These are phyloP conservation scores for Dolomedes plantarius DNA, from an alignment of 2,888 invertebrate genomes.

Conservation along the genomic window DNA sequence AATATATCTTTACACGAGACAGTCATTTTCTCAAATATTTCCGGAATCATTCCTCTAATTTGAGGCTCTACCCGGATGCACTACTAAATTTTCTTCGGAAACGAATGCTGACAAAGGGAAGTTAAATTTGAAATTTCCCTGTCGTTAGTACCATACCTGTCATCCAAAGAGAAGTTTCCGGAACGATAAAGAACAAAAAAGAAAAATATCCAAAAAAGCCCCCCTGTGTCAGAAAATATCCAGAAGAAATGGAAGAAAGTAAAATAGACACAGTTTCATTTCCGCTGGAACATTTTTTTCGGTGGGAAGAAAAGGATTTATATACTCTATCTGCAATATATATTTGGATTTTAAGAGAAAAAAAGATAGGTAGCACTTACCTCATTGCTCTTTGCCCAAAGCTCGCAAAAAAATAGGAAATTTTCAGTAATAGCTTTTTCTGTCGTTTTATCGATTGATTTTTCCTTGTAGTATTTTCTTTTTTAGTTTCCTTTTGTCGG, in stretches of 20 bases:
- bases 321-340: neutral
- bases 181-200: neutral
- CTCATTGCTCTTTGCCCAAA: neutral
- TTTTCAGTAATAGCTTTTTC: slow-evolving; percentile 63
- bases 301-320: slow-evolving; percentile 4
- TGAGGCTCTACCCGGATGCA: neutral
- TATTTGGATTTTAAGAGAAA: slow-evolving; percentile 10
- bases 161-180: slow-evolving; percentile 9
- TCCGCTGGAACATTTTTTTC: neutral
- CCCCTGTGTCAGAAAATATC: neutral
- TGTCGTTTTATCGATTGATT: slow-evolving; percentile 27
- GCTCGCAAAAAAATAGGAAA: slow-evolving; percentile 20
- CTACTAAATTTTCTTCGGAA: slow-evolving; percentile 4
- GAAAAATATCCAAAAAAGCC: neutral
- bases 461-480: neutral
- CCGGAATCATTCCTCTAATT: slow-evolving; percentile 3
- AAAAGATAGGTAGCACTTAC: neutral
- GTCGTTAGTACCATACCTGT: slow-evolving; percentile 16
- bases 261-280: slow-evolving; percentile 6
- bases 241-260: slow-evolving; percentile 9
- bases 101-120: slow-evolving; percentile 10
- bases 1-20: neutral
- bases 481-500: slow-evolving; percentile 8
- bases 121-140: slow-evolving; percentile 12
- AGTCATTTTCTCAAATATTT: neutral